Conservation (phyloP, 2,113 vertebrate genomes). For the Tragulus kanchil region DNA sequence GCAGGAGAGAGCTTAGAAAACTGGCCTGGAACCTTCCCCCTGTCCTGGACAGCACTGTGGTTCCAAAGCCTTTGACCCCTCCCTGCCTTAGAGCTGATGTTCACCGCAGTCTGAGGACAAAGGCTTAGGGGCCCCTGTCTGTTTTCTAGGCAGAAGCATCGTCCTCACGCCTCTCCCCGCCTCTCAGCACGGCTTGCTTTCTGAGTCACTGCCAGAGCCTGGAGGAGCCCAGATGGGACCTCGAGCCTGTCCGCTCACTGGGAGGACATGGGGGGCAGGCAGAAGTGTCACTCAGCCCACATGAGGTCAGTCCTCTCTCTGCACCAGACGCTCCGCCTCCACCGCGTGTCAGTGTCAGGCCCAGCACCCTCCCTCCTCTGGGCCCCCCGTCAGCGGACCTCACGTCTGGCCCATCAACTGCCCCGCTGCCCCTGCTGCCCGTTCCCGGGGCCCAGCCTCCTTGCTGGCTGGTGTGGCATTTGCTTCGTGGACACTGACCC, state of each 20-base stretch:
- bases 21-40: rapidly evolving
- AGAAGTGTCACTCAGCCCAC: rapidly evolving
- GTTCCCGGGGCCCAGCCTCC: rapidly evolving
- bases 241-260: background rate
- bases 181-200: too few species aligned
- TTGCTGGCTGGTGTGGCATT: background rate
- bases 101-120: background rate
- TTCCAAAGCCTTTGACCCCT: too few species aligned
- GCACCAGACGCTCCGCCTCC: background rate
- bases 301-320: background rate
- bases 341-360: rapidly evolving
- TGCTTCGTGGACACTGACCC: rapidly evolving
- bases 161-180: background rate
- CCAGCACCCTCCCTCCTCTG: background rate
- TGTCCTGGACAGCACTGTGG: background rate
- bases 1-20: background rate
- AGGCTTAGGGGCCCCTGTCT: background rate
- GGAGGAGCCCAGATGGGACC: background rate
- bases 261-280: background rate
- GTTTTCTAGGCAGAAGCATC: background rate
- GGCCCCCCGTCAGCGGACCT: background rate
- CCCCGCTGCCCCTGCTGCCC: background rate
- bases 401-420: background rate
- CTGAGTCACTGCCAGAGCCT: background rate
- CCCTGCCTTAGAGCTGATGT: background rate